Conservation (phyloP, 2,113 vertebrate species). For the Vidua chalybeata region DNA sequence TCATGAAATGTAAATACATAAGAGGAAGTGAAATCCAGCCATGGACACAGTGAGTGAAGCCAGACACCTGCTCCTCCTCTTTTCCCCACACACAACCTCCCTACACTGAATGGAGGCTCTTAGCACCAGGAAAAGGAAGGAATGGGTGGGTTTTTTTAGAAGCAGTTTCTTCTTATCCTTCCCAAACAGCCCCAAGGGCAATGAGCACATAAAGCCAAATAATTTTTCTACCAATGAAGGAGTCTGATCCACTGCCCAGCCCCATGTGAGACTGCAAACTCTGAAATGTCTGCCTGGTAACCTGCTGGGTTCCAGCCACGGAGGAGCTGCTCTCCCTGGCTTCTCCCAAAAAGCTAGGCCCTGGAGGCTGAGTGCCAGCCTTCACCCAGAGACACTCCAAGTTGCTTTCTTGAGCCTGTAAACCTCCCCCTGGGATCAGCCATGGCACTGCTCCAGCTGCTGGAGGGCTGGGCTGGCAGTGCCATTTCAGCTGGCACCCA, state of each 20-base stretch:
- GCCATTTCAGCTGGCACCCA: not conserved
- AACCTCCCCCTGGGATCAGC: not conserved
- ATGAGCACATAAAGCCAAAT: not conserved
- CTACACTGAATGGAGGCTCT: not conserved
- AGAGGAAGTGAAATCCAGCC: not conserved
- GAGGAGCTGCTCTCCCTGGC: not conserved
- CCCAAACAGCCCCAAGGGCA: not conserved
- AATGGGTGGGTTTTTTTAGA: not conserved
- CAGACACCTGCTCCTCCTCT: not conserved
- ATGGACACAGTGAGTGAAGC: fast-evolving
- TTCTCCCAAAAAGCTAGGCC: not conserved
- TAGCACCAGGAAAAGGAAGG: not conserved
- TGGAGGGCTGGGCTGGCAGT: not conserved
- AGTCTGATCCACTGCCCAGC: not conserved
- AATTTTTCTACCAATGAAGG: not conserved
- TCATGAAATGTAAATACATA: not conserved
- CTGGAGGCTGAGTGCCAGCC: fast-evolving
- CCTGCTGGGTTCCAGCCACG: not conserved
- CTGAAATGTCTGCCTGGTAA: not conserved
- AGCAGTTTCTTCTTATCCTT: not conserved
- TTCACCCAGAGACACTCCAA: not conserved
- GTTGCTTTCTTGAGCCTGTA: not conserved
- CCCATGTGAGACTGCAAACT: not conserved
- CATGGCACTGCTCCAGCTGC: not conserved
- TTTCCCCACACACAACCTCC: not conserved